These are phyloP conservation scores for Scrobipalpa costella DNA, from an alignment of 2,888 invertebrate species.

Conservation along the genomic window DNA sequence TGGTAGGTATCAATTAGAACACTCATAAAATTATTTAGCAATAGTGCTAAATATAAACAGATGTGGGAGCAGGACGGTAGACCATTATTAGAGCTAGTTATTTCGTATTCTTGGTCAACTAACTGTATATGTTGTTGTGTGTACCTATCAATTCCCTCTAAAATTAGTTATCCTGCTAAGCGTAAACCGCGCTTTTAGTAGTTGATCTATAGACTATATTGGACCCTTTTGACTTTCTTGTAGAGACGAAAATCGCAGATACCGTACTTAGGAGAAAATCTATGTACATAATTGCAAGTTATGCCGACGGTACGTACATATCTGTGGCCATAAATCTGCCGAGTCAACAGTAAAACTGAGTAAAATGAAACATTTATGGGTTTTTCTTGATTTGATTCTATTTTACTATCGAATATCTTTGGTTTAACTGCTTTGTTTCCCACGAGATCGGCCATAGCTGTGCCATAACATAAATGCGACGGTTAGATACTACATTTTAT, in stretches of 20 bases:
- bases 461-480: constrained; percentile 35
- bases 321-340: constrained; percentile 19
- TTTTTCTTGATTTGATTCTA: constrained; percentile 44
- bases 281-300: constrained; percentile 21
- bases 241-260: constrained; percentile 7
- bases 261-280: background rate
- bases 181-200: background rate
- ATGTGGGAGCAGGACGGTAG: too few species aligned
- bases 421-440: constrained; percentile 52
- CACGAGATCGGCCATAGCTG: constrained; percentile 36
- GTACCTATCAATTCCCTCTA: background rate
- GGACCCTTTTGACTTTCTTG: background rate
- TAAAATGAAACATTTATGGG: constrained; percentile 28
- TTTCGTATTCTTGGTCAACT: constrained; percentile 10
- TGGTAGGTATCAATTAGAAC: too few species aligned
- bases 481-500: constrained; percentile 40
- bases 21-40: too few species aligned
- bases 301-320: constrained; percentile 15
- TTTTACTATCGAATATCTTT: constrained; percentile 43
- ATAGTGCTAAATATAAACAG: too few species aligned
- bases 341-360: constrained; percentile 23
- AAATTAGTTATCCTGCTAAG: background rate
- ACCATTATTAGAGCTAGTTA: too few species aligned
- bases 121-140: too few species aligned
- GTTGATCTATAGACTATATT: background rate